These are phyloP conservation scores for Diarsia rubi DNA, from an alignment of 2,888 invertebrate species.

Conservation along the genomic window DNA sequence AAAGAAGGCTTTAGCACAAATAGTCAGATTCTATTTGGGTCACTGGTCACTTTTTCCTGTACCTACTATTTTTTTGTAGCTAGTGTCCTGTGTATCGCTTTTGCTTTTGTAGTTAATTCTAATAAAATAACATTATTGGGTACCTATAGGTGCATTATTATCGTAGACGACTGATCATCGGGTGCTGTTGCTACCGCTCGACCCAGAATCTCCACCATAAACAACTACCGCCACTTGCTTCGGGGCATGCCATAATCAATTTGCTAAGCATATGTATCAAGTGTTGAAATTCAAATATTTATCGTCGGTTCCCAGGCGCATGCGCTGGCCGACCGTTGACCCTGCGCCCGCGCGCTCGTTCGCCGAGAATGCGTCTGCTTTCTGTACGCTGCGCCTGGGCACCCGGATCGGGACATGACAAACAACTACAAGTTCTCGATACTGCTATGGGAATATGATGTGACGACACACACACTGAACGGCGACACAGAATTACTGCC, in stretches of 20 bases:
- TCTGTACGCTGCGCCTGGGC: conserved; percentile 77
- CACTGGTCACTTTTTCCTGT: background rate
- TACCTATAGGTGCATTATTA: conserved; percentile 8
- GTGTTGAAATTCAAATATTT: conserved; percentile 91
- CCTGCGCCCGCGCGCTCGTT: conserved; percentile 79
- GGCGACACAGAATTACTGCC: conserved; percentile 29
- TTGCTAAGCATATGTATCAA: conserved; percentile 90
- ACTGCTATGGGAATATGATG: conserved; percentile 62
- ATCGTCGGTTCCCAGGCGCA: conserved; percentile 88
- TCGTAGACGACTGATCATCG: conserved; percentile 20
- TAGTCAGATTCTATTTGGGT: conserved; percentile 22
- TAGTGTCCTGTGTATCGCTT: background rate
- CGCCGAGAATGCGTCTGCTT: conserved; percentile 82
- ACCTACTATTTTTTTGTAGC: background rate
- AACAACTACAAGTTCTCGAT: conserved; percentile 74
- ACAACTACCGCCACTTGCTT: conserved; percentile 74
- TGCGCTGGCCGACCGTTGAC: conserved; percentile 88
- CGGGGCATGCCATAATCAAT: conserved; percentile 85
- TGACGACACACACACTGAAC: conserved; percentile 49
- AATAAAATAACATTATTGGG: background rate
- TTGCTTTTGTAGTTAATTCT: background rate
- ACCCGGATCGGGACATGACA: conserved; percentile 76
- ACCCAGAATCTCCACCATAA: conserved; percentile 77
- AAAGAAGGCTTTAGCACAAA: background rate
- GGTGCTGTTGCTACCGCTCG: conserved; percentile 53